Evolutionary conservation across 2,888 invertebrate genomes (phyloP).

Genomic region (Limnephilus rhombicus): DNA sequence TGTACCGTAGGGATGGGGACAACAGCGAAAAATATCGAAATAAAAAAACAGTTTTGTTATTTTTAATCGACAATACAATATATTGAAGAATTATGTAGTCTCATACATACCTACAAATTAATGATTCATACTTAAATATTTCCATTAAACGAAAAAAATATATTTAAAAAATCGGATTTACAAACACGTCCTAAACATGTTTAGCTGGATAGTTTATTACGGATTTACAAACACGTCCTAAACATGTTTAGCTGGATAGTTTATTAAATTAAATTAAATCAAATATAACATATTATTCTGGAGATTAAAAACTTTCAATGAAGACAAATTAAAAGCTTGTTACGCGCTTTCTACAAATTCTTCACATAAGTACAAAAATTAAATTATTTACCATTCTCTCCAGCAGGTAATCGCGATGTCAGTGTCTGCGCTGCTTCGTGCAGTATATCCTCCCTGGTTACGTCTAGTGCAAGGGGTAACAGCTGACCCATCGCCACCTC

Average conservation of each 20-base stretch:
- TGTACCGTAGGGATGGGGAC: background rate
- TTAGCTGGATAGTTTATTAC: no score
- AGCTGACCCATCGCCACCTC: constrained; percentile 76
- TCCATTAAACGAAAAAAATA: background rate
- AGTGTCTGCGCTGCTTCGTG: constrained; percentile 89
- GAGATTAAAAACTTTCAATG: background rate
- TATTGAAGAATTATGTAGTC: background rate
- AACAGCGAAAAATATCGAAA: background rate
- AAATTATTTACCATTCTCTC: constrained; percentile 83
- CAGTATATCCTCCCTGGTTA: constrained; percentile 87
- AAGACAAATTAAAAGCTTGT: no score
- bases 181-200: background rate
- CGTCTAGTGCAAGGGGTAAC: constrained; percentile 86
- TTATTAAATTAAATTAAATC: no score
- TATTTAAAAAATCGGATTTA: background rate
- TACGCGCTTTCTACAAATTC: background rate
- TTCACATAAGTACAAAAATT: background rate
- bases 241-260: no score
- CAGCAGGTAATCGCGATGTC: constrained; percentile 88
- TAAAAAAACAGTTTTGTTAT: background rate
- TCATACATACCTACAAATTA: background rate
- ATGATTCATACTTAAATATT: background rate
- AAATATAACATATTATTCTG: no score
- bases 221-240: no score
- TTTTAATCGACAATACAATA: background rate